phyloP scores from a whole-genome alignment of 30 jellyfish, hydroid and myxozoan species.

The Aurelia aurita region DNA sequence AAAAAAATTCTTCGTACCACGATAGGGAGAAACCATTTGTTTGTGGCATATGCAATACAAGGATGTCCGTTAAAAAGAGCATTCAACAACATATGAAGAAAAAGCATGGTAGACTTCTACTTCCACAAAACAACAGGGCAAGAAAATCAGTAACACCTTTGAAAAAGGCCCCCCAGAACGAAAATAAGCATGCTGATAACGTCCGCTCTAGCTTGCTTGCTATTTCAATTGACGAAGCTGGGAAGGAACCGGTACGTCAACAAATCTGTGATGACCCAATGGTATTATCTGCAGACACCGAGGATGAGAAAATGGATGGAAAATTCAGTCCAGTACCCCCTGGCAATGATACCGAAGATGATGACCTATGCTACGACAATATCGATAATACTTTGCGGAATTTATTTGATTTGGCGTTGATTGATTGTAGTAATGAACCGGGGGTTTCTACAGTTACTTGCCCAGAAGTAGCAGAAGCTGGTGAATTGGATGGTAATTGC shows the following conservation, averaged over 20 bases:
- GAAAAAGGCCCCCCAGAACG: not conserved
- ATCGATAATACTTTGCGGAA: not conserved
- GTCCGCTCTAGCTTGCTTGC: conserved; percentile 35
- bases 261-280: not conserved
- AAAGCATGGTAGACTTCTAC: not conserved
- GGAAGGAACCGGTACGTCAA: not conserved
- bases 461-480: too few relatives aligned
- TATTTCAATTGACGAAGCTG: conserved; percentile 9
- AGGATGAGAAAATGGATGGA: not conserved
- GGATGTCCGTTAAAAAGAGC: not conserved
- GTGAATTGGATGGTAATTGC: too few relatives aligned
- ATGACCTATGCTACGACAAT: not conserved
- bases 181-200: not conserved
- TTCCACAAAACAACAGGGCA: not conserved
- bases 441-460: too few relatives aligned
- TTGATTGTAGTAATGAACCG: too few relatives aligned
- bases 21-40: not conserved
- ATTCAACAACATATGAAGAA: not conserved
- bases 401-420: not conserved
- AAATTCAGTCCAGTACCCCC: conserved; percentile 43
- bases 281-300: not conserved
- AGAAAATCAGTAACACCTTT: not conserved
- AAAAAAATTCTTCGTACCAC: too few relatives aligned
- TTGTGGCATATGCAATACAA: not conserved
- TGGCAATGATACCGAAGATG: conserved; percentile 25